phyloP scores from a whole-genome alignment of 2,797 vertebrate species.

The Myripristis murdjan region DNA sequence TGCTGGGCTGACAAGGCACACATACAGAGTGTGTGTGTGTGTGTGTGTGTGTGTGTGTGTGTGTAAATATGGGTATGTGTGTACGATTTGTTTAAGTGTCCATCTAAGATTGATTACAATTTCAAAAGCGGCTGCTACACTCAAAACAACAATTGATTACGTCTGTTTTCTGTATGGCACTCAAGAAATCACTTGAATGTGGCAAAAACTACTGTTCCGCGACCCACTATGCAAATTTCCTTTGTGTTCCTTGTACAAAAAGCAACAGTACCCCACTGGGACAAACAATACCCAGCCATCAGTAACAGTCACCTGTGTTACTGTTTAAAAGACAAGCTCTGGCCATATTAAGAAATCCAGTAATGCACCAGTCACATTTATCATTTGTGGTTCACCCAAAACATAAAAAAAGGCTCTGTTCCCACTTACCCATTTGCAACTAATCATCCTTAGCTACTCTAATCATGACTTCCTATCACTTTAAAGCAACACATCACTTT shows the following conservation, averaged over 20 bases:
- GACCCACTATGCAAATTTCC: neutral
- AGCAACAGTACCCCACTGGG: constrained; percentile 2
- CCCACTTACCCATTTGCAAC: too few species aligned
- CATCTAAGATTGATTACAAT: constrained; percentile 35
- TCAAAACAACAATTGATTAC: constrained; percentile 31
- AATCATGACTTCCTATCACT: too few species aligned
- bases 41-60: neutral
- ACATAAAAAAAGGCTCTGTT: too few species aligned
- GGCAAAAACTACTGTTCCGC: neutral
- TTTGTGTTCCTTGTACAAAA: constrained; percentile 12
- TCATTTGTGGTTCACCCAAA: too few species aligned
- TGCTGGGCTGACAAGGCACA: neutral
- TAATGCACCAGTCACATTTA: too few species aligned
- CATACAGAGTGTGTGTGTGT: neutral
- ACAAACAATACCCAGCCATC: constrained; percentile 25
- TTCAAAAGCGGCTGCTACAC: constrained; percentile 19
- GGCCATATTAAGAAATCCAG: constrained; percentile 31
- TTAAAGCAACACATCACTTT: too few species aligned
- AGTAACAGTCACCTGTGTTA: neutral
- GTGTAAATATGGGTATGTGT: too few species aligned
- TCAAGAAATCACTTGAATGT: constrained; percentile 51
- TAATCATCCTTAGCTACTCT: too few species aligned
- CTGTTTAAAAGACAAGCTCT: neutral
- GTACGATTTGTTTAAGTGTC: constrained; percentile 12
- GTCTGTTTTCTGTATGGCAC: constrained; percentile 7